These are phyloP conservation scores for Eremobia ochroleuca DNA, from an alignment of 2,888 invertebrate genomes.

Conservation along the genomic window DNA sequence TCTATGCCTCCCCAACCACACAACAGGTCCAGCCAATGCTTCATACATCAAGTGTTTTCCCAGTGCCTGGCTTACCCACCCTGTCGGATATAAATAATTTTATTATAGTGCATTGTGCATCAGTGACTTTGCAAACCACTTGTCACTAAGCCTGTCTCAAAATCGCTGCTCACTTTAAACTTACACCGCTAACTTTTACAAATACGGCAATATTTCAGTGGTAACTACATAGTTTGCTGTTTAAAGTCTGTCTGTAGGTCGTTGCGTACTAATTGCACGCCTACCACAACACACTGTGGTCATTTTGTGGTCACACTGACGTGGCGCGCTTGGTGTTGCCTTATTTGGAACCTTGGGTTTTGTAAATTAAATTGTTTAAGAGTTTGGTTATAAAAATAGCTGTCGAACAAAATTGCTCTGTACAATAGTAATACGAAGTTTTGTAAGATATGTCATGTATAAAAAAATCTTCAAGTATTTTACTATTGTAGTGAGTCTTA, in stretches of 20 bases:
- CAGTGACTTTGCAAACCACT: background rate
- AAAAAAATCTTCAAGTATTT: background rate
- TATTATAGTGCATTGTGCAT: background rate
- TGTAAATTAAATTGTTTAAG: conserved; percentile 26
- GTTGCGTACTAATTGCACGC: conserved; percentile 63
- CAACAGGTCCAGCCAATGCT: background rate
- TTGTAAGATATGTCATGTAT: background rate
- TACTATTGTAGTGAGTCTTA: background rate
- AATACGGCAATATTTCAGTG: conserved; percentile 64
- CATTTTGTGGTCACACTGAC: conserved; percentile 28
- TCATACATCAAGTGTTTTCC: background rate
- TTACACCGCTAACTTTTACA: conserved; percentile 20
- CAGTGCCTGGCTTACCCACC: background rate
- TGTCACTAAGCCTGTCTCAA: background rate
- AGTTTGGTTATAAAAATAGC: conserved; percentile 45
- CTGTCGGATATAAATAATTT: background rate
- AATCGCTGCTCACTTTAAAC: conserved; percentile 39
- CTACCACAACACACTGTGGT: conserved; percentile 54
- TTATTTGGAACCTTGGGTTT: conserved; percentile 43
- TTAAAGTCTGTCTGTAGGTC: conserved; percentile 59
- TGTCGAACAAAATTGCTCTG: background rate
- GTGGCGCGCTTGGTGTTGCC: conserved; percentile 5
- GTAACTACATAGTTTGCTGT: conserved; percentile 62
- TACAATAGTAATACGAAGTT: background rate
- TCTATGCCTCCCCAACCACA: background rate